Evolutionary conservation across 2,113 vertebrate species (phyloP), one percentile per base, ranked within the genome.

Genomic region (Arothron firmamentum): DNA sequence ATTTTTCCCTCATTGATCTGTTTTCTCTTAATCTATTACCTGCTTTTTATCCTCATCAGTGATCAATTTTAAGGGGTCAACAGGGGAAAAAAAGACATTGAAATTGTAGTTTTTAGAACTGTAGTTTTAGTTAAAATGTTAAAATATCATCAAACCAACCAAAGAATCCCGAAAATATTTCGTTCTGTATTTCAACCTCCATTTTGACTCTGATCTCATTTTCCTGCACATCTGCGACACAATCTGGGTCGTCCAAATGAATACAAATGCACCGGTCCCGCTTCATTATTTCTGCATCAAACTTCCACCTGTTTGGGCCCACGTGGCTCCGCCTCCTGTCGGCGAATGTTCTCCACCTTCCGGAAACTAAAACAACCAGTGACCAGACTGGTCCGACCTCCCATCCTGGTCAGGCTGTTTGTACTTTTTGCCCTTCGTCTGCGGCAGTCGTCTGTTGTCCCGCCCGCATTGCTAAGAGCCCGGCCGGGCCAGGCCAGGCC

Each of bases 241-340:
- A 70, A 79, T 83, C 53, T 79, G 20, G 73, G 76, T 71, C 69
- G 59, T 56, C n/a, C 23, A 81, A 81, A 83, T 80, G 10, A 73
- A 77, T 56, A 57, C 56, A 70, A 76, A 81, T 74, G 55, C 5
- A 50, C 28, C 34, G 42, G 52, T 18, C 52, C 38, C 49, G 58
- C 55, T 57, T 61, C 47, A 65, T 74, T 82, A 72, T 64, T 78
- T 74, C 78, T 79, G 65, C 74, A 77, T 75, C 78, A 81, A 56
- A 51, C 67, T 47, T 51, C 52, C 73, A 83, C 74, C 79, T 83
- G 69, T 78, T 78, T 70, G n/a, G 51, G 15, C 51, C 58, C 71
- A 38, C 19, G 62, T 67, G 76, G 74, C 72, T 71, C 56, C 59
- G 53, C 56, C 74, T 72, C 67, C 74, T 78, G 75, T 62, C 25